A percentile compares a stretch with the other conserved stretches of the same genome.
These are phyloP conservation scores for Lasioglossum vierecki DNA, from an alignment of 2,888 invertebrate species.

Conservation along the genomic window DNA sequence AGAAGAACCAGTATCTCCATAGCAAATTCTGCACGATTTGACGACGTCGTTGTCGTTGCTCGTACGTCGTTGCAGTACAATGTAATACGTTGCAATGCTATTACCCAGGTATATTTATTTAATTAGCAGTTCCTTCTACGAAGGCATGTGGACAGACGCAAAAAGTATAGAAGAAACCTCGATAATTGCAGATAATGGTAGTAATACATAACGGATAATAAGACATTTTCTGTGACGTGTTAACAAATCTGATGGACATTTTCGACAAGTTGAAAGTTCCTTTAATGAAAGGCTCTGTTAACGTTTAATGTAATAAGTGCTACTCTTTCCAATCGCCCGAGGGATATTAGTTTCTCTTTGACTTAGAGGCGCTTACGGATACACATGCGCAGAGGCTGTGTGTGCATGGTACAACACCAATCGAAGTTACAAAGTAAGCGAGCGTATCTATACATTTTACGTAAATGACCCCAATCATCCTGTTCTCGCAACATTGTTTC, in stretches of 20 bases:
- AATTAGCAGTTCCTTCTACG: neutral
- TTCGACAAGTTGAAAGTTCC: conserved; percentile 21
- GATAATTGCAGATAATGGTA: conserved; percentile 8
- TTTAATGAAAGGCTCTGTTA: conserved; percentile 25
- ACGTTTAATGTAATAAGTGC: conserved; percentile 37
- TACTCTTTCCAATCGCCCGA: conserved; percentile 15
- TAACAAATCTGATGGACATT: conserved; percentile 10
- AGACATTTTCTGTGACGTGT: conserved; percentile 20
- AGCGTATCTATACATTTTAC: conserved; percentile 33
- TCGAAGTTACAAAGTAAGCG: conserved; percentile 19
- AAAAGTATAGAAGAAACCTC: neutral
- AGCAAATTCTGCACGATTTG: neutral
- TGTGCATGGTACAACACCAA: conserved; percentile 5
- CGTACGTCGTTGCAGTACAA: neutral
- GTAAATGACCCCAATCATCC: conserved; percentile 58
- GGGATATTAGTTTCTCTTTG: conserved; percentile 11
- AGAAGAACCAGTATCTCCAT: neutral
- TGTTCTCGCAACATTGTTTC: conserved; percentile 52
- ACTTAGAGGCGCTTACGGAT: conserved; percentile 7
- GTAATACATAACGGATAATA: conserved; percentile 9
- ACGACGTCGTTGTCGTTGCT: too few species aligned
- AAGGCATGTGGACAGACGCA: neutral
- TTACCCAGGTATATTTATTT: neutral
- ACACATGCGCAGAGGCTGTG: neutral
- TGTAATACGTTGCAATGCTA: neutral